Percentiles rank a stretch among this genome's conserved stretches.
These are phyloP conservation scores for Drosophila bocki DNA, from an alignment of 1,140 invertebrate species.

Conservation along the genomic window DNA sequence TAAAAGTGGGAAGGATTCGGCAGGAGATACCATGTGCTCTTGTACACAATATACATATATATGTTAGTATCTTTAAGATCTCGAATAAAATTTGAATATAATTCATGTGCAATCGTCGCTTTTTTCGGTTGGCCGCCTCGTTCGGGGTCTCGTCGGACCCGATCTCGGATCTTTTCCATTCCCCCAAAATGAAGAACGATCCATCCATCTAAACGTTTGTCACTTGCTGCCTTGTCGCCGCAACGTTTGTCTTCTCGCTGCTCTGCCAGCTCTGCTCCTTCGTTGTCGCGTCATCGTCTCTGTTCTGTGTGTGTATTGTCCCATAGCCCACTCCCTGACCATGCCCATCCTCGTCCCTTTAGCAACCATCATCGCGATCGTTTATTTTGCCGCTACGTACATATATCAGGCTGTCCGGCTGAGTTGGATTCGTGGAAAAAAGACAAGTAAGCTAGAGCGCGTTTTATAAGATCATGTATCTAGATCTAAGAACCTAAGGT, in stretches of 20 bases:
- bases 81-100: slow-evolving; percentile 81
- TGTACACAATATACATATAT: slow-evolving; percentile 21
- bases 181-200: slow-evolving; percentile 68
- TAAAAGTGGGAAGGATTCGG: neutral
- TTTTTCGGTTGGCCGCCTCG: slow-evolving; percentile 67
- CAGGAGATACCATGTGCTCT: slow-evolving; percentile 31
- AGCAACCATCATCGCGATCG: slow-evolving; percentile 53
- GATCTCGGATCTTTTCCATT: slow-evolving; percentile 2
- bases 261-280: slow-evolving; percentile 74
- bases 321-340: neutral
- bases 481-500: slow-evolving; percentile 11
- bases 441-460: neutral
- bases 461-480: slow-evolving; percentile 27
- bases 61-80: slow-evolving; percentile 74
- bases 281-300: slow-evolving; percentile 46
- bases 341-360: slow-evolving; percentile 21
- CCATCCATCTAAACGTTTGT: slow-evolving; percentile 83
- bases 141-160: slow-evolving; percentile 2
- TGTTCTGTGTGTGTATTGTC: slow-evolving; percentile 26
- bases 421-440: slow-evolving; percentile 37
- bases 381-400: slow-evolving; percentile 49
- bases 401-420: slow-evolving; percentile 62
- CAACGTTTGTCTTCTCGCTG: slow-evolving; percentile 77
- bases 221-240: slow-evolving; percentile 77
- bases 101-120: slow-evolving; percentile 84